Percentiles rank a stretch among this genome's conserved stretches.
phyloP scores from a whole-genome alignment of 2,113 vertebrate genomes.

The Channa maculata region DNA sequence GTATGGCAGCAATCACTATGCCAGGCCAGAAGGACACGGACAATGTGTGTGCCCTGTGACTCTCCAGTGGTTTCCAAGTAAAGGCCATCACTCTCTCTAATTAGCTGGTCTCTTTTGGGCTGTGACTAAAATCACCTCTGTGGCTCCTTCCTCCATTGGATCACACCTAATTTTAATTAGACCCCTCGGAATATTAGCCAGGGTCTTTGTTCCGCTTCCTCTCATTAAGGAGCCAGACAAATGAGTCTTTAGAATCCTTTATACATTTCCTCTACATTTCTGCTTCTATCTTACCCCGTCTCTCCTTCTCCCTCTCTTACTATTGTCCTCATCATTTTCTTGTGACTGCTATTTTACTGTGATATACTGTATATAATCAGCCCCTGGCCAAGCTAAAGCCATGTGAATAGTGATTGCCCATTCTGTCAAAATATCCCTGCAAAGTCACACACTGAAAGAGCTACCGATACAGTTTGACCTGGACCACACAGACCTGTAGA shows the following conservation, averaged over 20 bases:
- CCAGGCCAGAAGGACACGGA: constrained; percentile 82
- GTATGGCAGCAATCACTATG: constrained; percentile 71
- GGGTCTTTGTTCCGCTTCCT: constrained; percentile 87
- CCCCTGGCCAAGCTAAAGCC: constrained; percentile 34
- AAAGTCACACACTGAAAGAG: constrained; percentile 30
- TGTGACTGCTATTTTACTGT: constrained; percentile 48
- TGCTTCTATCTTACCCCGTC: not conserved
- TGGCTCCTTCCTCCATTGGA: constrained; percentile 83
- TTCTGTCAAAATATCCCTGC: constrained; percentile 39
- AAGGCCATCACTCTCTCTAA: constrained; percentile 95
- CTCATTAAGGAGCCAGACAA: constrained; percentile 91
- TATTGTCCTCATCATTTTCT: constrained; percentile 59
- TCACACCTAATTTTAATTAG: constrained; percentile 95
- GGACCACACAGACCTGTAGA: constrained; percentile 18
- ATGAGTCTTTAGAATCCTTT: constrained; percentile 84
- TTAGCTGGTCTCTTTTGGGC: constrained; percentile 89
- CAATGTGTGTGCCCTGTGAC: constrained; percentile 70
- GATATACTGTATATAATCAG: constrained; percentile 63
- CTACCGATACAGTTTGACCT: constrained; percentile 15
- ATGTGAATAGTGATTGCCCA: constrained; percentile 40
- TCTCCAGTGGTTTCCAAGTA: constrained; percentile 87
- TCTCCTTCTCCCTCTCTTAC: constrained; percentile 24
- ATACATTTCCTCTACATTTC: constrained; percentile 68
- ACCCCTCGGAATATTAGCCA: constrained; percentile 91
- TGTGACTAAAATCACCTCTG: constrained; percentile 91